phyloP scores from a whole-genome alignment of 2,113 vertebrate species.

The Psettodes erumei region DNA sequence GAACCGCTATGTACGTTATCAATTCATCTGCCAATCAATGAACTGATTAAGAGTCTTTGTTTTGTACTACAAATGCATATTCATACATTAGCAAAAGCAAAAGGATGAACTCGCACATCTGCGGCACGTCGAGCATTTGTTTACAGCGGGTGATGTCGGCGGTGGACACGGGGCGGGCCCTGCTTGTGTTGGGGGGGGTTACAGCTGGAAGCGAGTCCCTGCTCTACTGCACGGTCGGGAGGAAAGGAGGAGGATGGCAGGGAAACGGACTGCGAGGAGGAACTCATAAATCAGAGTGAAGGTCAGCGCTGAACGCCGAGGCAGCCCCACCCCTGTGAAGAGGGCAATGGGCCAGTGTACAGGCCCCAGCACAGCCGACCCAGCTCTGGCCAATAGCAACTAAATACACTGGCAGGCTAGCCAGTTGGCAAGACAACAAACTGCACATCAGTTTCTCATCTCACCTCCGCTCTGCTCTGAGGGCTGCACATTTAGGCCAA shows the following conservation, averaged over 20 bases:
- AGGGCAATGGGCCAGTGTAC: slow-evolving; percentile 54
- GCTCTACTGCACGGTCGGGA: slow-evolving; percentile 35
- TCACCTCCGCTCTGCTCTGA: slow-evolving; percentile 42
- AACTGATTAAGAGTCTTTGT: no score
- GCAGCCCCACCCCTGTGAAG: slow-evolving; percentile 56
- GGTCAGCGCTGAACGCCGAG: slow-evolving; percentile 47
- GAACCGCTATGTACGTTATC: no score
- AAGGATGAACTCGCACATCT: slow-evolving; percentile 46
- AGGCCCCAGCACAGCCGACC: slow-evolving; percentile 21
- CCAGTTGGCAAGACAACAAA: slow-evolving; percentile 52
- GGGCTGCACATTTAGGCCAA: slow-evolving; percentile 33
- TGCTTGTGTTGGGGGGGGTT: slow-evolving; percentile 32
- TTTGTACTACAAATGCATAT: no score
- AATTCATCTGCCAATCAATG: no score
- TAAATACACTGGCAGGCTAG: slow-evolving; percentile 46
- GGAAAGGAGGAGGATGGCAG: slow-evolving; percentile 31
- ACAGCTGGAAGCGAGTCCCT: slow-evolving; percentile 39
- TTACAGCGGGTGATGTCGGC: slow-evolving; percentile 45
- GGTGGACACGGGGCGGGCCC: slow-evolving; percentile 48
- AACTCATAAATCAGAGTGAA: slow-evolving; percentile 71
- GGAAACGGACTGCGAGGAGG: slow-evolving; percentile 38
- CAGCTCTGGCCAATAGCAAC: slow-evolving; percentile 34
- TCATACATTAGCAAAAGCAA: neutral
- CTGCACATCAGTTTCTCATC: slow-evolving; percentile 47
- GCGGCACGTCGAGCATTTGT: slow-evolving; percentile 57